These are phyloP conservation scores for Micronycteris hirsuta DNA, from an alignment of 2,113 vertebrate genomes.

Conservation along the genomic window DNA sequence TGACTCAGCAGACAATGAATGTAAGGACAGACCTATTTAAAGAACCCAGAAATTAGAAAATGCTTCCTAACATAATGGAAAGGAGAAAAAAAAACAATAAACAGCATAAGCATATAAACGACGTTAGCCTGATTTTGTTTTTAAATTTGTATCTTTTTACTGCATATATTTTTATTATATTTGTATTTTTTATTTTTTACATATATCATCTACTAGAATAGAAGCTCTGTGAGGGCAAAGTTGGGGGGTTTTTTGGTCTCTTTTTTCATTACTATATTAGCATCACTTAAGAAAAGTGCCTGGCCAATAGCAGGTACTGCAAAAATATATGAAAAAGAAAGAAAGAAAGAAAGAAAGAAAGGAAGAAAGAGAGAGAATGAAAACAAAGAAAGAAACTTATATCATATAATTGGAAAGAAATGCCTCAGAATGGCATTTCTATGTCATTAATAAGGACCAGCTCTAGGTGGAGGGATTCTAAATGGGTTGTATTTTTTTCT, in stretches of 20 bases:
- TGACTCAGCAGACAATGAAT: neutral
- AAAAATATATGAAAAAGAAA: neutral
- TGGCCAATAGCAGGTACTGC: neutral
- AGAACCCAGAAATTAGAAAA: neutral
- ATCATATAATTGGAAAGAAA: neutral
- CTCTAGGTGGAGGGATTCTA: neutral
- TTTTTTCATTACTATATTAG: neutral
- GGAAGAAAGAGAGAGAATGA: neutral
- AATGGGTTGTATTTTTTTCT: neutral
- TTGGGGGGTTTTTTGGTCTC: neutral
- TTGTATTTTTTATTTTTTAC: neutral
- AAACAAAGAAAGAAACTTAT: neutral
- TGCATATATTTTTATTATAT: neutral
- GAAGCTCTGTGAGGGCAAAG: neutral
- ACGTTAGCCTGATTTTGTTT: neutral
- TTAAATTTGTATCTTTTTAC: neutral
- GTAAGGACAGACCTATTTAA: neutral
- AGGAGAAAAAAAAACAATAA: neutral
- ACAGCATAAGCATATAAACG: neutral
- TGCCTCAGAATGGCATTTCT: neutral
- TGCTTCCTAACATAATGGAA: neutral
- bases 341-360: neutral
- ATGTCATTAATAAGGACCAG: neutral
- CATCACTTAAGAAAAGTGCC: neutral
- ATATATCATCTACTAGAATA: neutral